Evolutionary conservation across 2,888 invertebrate genomes (phyloP).

Genomic region (Cosmorhoe ocellata): DNA sequence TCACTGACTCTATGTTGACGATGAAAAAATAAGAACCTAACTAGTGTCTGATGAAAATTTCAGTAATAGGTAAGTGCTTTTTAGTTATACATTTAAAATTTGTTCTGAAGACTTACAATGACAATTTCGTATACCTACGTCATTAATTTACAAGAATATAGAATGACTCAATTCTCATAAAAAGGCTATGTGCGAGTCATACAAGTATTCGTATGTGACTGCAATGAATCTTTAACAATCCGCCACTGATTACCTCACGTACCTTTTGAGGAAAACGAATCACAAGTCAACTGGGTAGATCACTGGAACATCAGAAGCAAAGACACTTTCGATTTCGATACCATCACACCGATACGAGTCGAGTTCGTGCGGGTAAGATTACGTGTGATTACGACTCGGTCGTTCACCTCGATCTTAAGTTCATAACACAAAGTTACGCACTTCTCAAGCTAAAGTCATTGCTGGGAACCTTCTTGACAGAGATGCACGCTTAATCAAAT

Average conservation of each 20-base stretch:
- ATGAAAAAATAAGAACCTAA: neutral
- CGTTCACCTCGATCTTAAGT: conserved; percentile 50
- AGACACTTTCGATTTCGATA: conserved; percentile 74
- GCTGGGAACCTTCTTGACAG: conserved; percentile 22
- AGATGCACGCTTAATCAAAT: neutral
- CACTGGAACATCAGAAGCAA: conserved; percentile 28
- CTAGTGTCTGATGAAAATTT: too few relatives aligned
- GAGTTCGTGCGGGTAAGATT: conserved; percentile 68
- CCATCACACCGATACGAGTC: conserved; percentile 53
- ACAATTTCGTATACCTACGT: conserved; percentile 6
- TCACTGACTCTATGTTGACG: conserved; percentile 21
- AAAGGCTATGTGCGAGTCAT: neutral
- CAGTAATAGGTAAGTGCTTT: too few relatives aligned
- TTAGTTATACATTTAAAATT: too few relatives aligned
- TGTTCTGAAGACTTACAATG: too few relatives aligned
- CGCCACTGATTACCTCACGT: conserved; percentile 24
- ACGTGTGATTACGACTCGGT: conserved; percentile 66
- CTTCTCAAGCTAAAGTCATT: conserved; percentile 24
- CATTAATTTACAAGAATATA: conserved; percentile 3
- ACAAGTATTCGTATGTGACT: too few relatives aligned
- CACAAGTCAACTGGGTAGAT: conserved; percentile 19
- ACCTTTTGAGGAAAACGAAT: conserved; percentile 30
- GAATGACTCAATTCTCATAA: conserved; percentile 6
- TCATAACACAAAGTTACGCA: conserved; percentile 31
- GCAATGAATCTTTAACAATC: conserved; percentile 15